Base-by-base conservation (phyloP, 2,888 invertebrate genomes). In the Melinaea marsaeus region DNA sequence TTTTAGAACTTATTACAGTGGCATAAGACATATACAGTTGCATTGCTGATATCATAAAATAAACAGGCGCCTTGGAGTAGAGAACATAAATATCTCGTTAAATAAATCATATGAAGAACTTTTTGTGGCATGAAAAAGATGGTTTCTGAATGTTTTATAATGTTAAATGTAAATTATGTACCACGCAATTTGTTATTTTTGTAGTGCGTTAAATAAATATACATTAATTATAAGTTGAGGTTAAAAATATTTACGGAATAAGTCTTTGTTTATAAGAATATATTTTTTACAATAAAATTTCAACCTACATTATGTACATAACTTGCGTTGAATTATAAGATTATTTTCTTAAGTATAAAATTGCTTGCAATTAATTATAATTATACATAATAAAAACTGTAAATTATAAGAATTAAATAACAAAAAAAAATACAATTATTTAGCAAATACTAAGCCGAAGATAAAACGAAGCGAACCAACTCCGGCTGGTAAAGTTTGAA, bases 31-130 rank as follows among this genome's bases (percentile, higher is more conserved):
- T 48, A 48, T 11, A 6, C 2, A 35, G n/a, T 9, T 46, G 3
- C 9, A 32, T 32, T 47, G 45, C 13, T 46, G 55, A 46, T 47
- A 6, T 45, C 55, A 48, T 42, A 56, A 45, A 56, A 58, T 63
- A 61, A 61, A 63, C 63, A 66, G 57, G 54, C 65, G 64, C 64
- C 67, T 61, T 64, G 71, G 68, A 64, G 70, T 66, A 63, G n/a
- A 51, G 69, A 79, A 86, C 83, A 85, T 85, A 87, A 87, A 86
- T 86, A 86, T 83, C 75, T 80, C 79, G 84, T 83, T 83, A 85
- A 83, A 85, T 88, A 88, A 88, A 88, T 88, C 88, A 88, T 85
- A 72, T 79, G 79, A 72, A 80, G 82, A 83, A 83, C 80, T 83
- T 81, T 79, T 79, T 79, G 81, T 80, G 80, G 79, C 80, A 66